A percentile compares a stretch with the other conserved stretches of the same genome.
Conservation (phyloP, 2,888 invertebrate species). For the Celastrina argiolus region DNA sequence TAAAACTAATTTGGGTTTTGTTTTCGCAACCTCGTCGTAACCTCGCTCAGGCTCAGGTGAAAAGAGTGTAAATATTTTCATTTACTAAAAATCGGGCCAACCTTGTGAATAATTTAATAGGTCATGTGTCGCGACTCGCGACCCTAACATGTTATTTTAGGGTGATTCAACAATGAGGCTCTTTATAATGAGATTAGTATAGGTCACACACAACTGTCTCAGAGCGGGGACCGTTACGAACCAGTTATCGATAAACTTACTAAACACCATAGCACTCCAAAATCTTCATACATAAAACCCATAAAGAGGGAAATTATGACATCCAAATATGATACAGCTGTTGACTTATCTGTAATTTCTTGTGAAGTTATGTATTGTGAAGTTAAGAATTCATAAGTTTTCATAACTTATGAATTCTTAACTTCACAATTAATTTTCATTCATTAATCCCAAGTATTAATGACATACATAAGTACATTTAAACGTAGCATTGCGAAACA, state of each 20-base stretch:
- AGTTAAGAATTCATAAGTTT: no score
- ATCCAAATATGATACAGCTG: no score
- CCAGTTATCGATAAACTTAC: no score
- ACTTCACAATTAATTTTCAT: no score
- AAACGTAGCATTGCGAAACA: no score
- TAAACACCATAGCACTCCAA: not conserved
- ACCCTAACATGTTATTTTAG: not conserved
- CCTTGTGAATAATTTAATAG: not conserved
- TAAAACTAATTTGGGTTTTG: constrained; percentile 7
- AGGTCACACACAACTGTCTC: not conserved
- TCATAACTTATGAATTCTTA: no score
- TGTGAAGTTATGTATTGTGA: no score
- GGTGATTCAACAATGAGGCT: not conserved
- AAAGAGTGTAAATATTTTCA: not conserved
- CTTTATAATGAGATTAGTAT: not conserved
- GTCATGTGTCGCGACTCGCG: not conserved
- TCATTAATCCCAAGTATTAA: no score
- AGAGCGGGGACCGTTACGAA: not conserved
- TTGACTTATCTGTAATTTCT: no score
- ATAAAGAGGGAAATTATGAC: no score
- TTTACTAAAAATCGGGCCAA: not conserved
- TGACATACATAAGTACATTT: no score
- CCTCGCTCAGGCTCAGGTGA: not conserved
- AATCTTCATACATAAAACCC: no score
- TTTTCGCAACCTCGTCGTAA: not conserved